A percentile compares a stretch with the other conserved stretches of the same genome.
These are phyloP conservation scores for Mus caroli DNA, from an alignment of 2,797 vertebrate species.

Conservation along the genomic window DNA sequence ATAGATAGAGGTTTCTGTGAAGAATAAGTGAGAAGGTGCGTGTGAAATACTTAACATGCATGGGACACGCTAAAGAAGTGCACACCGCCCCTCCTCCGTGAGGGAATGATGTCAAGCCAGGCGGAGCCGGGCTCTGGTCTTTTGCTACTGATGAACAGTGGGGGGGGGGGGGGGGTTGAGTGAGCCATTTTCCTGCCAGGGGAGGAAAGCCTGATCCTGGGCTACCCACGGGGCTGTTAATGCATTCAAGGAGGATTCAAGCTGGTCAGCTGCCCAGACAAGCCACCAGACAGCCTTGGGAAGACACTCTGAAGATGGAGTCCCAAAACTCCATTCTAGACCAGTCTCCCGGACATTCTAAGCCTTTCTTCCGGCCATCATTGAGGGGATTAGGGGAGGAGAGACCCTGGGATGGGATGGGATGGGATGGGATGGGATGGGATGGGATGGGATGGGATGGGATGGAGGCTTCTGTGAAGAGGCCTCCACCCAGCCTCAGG, in stretches of 20 bases:
- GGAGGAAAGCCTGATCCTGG: background rate
- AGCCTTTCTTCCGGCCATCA: background rate
- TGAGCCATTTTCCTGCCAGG: background rate
- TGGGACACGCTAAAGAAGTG: background rate
- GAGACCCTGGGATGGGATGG: too few relatives aligned
- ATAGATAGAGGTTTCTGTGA: background rate
- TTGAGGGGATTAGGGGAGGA: background rate
- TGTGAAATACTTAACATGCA: background rate
- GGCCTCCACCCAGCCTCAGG: background rate
- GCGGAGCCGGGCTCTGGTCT: background rate
- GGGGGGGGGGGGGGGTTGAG: too few relatives aligned
- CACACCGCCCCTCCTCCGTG: background rate
- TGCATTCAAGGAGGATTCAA: background rate
- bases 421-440: too few relatives aligned
- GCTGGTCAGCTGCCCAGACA: background rate
- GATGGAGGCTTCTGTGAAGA: background rate
- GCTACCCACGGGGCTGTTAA: too few relatives aligned
- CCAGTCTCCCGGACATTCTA: background rate
- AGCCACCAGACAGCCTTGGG: fast-evolving
- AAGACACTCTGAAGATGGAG: too few relatives aligned
- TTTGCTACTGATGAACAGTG: background rate
- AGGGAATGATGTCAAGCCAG: background rate
- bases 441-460: too few relatives aligned
- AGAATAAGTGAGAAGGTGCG: background rate
- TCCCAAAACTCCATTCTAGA: background rate